Base-by-base conservation (phyloP, 1,140 invertebrate species). In the Drosophila paulistorum region DNA sequence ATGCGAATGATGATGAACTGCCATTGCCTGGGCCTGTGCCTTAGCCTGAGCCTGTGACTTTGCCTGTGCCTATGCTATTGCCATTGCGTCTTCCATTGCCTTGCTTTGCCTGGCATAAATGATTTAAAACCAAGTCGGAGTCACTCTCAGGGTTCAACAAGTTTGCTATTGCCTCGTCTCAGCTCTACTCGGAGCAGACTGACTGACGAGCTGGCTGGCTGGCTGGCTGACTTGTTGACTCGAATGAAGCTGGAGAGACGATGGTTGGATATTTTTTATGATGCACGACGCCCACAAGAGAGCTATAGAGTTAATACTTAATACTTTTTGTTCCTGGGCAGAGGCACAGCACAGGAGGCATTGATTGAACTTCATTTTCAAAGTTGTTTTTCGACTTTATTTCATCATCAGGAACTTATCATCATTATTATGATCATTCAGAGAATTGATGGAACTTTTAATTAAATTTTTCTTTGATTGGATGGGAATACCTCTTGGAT, bases 241-340 rank as follows among this genome's bases (percentile, higher is more conserved):
- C 14, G 20, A 20, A 14, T 23, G 45, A 9, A 11, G 39, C 39
- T 64, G 45, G 45, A 26, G 39, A 51, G 45, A 51, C 45, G 45
- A 51, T 20, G 45, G 45, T 51, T 51, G 71, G 63, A 68, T 77
- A 66, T 90, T 79, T 89, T 89, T 89, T 89, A 89, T 90, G 85
- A 85, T 89, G 81, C 85, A 81, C 77, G 84, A 89, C 84, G 84
- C 84, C 84, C 85, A 89, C 84, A 84, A 90, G 84, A 90, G 68
- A 60, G 64, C 79, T 45, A 35, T 35, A 68, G 10, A 67, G 66
- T 13, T 65, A 30, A 33, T 62, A 42, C 48, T 65, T 79, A 55
- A 54, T 60, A 74, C 30, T 45, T 48, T 42, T 72, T 64, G 45
- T 61, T 65, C 59, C 41, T 39, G 33, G 58, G 57, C 55, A 45